phyloP scores from a whole-genome alignment of 2,888 invertebrate species.

The Limnephilus rhombicus region DNA sequence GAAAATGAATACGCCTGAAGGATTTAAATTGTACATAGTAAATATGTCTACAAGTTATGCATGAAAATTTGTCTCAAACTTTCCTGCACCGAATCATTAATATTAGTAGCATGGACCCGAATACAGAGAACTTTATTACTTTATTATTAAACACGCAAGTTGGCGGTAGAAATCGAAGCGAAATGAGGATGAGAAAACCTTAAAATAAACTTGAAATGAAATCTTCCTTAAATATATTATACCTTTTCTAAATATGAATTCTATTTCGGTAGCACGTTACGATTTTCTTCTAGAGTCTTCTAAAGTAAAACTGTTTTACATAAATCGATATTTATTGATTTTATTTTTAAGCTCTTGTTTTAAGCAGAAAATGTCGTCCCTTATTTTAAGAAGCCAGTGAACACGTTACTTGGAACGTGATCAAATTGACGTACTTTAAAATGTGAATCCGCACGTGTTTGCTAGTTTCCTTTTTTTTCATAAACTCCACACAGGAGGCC shows the following conservation, averaged over 20 bases:
- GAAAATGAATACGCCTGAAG: not conserved
- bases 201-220: not conserved
- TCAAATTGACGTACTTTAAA: not conserved
- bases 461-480: too few species aligned
- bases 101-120: not conserved
- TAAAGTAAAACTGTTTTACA: not conserved
- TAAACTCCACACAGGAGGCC: too few species aligned
- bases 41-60: not conserved
- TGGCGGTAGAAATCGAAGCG: not conserved
- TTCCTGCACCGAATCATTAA: not conserved
- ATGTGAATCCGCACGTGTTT: not conserved
- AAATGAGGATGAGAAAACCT: not conserved
- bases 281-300: not conserved
- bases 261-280: not conserved
- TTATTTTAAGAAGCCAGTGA: not conserved
- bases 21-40: not conserved
- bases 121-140: not conserved
- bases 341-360: not conserved
- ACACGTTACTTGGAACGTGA: not conserved
- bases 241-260: slow-evolving; percentile 1
- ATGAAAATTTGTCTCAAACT: not conserved
- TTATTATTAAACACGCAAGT: not conserved
- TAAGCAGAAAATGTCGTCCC: slow-evolving; percentile 25
- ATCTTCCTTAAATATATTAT: not conserved
- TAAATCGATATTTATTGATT: not conserved